phyloP scores from a whole-genome alignment of 1,140 invertebrate genomes.

The Octopus sinensis region DNA sequence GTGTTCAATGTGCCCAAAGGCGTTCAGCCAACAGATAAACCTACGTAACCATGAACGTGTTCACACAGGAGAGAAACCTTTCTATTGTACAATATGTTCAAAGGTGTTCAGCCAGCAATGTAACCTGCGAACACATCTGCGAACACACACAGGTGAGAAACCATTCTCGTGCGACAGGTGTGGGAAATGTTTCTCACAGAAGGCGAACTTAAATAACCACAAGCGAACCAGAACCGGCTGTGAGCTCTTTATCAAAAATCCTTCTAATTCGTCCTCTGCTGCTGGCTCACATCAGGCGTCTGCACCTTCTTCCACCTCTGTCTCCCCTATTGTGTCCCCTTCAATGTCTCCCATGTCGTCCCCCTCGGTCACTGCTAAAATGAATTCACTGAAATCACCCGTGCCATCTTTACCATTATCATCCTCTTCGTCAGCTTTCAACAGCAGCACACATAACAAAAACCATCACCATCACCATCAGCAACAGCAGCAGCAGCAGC shows the following conservation, averaged over 20 bases:
- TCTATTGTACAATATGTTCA: constrained; percentile 55
- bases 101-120: constrained; percentile 19
- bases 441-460: neutral
- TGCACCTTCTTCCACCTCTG: neutral
- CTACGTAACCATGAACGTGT: constrained; percentile 44
- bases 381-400: neutral
- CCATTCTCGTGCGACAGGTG: constrained; percentile 53
- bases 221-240: constrained; percentile 70
- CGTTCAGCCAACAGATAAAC: neutral
- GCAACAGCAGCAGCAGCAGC: too few relatives aligned
- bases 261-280: neutral
- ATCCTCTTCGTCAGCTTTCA: neutral
- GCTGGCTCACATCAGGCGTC: neutral
- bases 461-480: neutral
- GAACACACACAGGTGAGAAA: constrained; percentile 62
- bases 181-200: constrained; percentile 76
- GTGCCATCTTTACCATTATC: neutral
- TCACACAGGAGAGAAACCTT: constrained; percentile 53
- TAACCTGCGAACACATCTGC: constrained; percentile 74
- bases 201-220: constrained; percentile 88
- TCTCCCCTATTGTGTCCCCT: neutral
- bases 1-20: neutral
- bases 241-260: constrained; percentile 30
- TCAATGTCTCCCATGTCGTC: neutral
- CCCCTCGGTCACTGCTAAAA: neutral